These are phyloP conservation scores for Leptinotarsa tumamoca DNA, from an alignment of 2,888 invertebrate species.

Conservation along the genomic window DNA sequence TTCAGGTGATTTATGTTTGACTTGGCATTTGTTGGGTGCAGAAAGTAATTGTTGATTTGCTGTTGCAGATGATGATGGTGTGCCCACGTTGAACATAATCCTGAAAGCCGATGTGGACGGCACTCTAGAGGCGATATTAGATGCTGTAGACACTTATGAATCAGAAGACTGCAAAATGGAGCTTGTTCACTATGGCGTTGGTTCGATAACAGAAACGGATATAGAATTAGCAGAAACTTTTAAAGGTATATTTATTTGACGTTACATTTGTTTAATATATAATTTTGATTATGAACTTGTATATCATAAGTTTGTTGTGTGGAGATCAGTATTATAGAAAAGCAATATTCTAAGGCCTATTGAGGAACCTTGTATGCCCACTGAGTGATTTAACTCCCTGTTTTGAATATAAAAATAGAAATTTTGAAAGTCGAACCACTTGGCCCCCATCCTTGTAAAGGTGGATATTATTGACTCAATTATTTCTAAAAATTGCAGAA, in stretches of 20 bases:
- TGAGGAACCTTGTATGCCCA: too few relatives aligned
- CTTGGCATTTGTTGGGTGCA: background rate
- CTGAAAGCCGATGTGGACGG: constrained; percentile 94
- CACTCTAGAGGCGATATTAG: constrained; percentile 93
- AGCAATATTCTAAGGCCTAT: too few relatives aligned
- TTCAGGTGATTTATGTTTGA: constrained; percentile 46
- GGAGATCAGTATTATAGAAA: too few relatives aligned
- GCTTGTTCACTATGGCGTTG: constrained; percentile 91
- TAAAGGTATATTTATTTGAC: constrained; percentile 68
- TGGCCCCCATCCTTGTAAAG: too few relatives aligned
- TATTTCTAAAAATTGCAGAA: too few relatives aligned
- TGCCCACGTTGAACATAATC: constrained; percentile 62
- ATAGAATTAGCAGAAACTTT: constrained; percentile 84
- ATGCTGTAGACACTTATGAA: constrained; percentile 89
- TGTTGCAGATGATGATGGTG: constrained; percentile 50
- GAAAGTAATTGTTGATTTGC: background rate
- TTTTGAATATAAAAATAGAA: too few relatives aligned
- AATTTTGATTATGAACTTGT: too few relatives aligned
- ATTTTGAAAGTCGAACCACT: too few relatives aligned
- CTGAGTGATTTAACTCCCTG: too few relatives aligned
- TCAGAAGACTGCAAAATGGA: constrained; percentile 82
- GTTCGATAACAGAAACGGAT: constrained; percentile 85
- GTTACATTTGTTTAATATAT: background rate
- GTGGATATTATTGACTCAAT: too few relatives aligned
- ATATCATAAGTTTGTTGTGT: too few relatives aligned